Base-by-base conservation (phyloP, 2,113 vertebrate genomes). In the Microcebus griseorufus region DNA sequence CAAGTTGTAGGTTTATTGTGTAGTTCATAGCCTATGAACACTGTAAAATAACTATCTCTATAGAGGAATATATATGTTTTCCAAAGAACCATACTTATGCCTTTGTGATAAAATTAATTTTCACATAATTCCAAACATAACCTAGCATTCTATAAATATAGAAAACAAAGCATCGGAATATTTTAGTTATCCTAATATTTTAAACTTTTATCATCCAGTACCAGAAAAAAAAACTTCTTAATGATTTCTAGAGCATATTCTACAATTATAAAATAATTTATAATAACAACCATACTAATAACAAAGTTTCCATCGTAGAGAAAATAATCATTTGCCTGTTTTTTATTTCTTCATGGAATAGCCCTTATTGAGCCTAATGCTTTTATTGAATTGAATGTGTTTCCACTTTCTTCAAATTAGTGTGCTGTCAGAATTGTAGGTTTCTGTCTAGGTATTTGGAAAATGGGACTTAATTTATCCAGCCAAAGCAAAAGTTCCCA, bases 271-370 rank as follows among this genome's bases (percentile, higher is more conserved):
- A 73, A 95, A 96, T 96, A 90, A 84, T 98, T 79, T 95, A 45
- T 96, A 97, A 97, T 93, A 94, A 76, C 64, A 98, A 84, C 78
- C 92, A 29, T 96, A 83, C 93, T 98, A 97, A 86, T 98, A 97
- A 86, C 95, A 94, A 98, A 97, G 65, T 88, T 97, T 90, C 25
- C 62, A 83, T 93, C 95, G 93, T 87, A 97, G 97, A 96, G 96
- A 95, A 98, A 97, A 97, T 81, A 94, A 94, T 96, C 87, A 95
- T 97, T 67, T 98, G 92, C 97, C 60, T 12, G 83, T 97, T 94
- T 97, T 92, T 98, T 97, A 70, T 96, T 98, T 95, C 53, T 90
- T 96, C 78, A 75, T 17, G 22, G 37, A 78, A 32, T 60, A 42
- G 90, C 67, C 53, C 73, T 96, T 90, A 91, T 45, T 96, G 80